phyloP scores from a whole-genome alignment of 53 echinoderm and acorn worm genomes.

The Stichopus horrens region DNA sequence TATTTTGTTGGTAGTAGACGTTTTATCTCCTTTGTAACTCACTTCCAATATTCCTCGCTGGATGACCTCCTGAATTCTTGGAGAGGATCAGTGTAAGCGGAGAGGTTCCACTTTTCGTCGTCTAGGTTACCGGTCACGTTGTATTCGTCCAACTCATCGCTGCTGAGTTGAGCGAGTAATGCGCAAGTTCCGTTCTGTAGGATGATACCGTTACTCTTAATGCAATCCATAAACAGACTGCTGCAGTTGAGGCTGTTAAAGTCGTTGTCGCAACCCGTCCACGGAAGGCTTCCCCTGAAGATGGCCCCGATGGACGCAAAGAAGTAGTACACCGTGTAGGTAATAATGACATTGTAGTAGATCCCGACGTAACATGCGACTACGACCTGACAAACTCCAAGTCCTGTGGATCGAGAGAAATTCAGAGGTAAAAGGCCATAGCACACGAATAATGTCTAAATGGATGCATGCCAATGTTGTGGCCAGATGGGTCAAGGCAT shows the following conservation, averaged over 20 bases:
- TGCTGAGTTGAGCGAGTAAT: conserved; percentile 47
- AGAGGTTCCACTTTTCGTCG: conserved; percentile 54
- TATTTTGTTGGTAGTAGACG: too few relatives aligned
- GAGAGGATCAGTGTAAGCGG: conserved; percentile 70
- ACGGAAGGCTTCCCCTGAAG: conserved; percentile 68
- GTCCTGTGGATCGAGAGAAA: conserved; percentile 45
- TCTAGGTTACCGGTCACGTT: conserved; percentile 76
- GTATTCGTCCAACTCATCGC: conserved; percentile 52
- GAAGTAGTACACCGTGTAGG: conserved; percentile 89
- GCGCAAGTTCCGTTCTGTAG: conserved; percentile 75
- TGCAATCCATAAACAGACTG: conserved; percentile 66
- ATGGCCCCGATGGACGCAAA: conserved; percentile 65
- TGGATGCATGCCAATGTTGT: too few relatives aligned
- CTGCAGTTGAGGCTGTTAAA: conserved; percentile 72
- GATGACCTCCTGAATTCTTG: conserved; percentile 52
- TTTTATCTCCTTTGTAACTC: conserved; percentile 38
- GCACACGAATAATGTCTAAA: too few relatives aligned
- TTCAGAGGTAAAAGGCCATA: too few relatives aligned
- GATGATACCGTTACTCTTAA: conserved; percentile 65
- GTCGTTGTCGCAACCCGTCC: conserved; percentile 71
- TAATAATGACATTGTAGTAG: conserved; percentile 97
- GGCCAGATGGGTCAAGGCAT: too few relatives aligned
- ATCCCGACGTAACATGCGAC: conserved; percentile 73
- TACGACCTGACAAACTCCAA: conserved; percentile 78
- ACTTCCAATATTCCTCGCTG: conserved; percentile 96